Base-by-base conservation (phyloP, 2,797 vertebrate species). In the Sebastiscus tertius region DNA sequence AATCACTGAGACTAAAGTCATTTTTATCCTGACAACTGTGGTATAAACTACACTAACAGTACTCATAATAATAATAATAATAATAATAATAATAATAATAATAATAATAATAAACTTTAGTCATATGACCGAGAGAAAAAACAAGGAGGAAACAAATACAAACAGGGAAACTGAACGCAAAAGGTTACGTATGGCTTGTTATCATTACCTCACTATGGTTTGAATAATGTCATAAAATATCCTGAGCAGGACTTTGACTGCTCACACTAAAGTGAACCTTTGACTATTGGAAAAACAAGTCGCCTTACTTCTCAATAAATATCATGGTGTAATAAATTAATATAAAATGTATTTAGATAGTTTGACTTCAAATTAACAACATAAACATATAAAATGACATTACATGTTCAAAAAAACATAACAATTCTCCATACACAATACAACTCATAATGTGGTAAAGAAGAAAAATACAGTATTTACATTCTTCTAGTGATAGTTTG, bases 191-290 rank as follows among this genome's bases (percentile, higher is more conserved):
- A 61, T 5, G 36, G 26, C 26, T 20, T 68, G n/a, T 82, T 74
- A 63, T 81, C 24, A 52, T 72, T 24, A 34, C 55, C 14, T 76
- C 58, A 59, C 4, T 11, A 1, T 3, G 9, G 27, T 72, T 64
- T 7, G 34, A 61, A 64, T 85, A 36, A 85, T 10, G 65, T 71
- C 81, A 89, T 92, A 93, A 92, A 93, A 73, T 14, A 42, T 42
- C 27, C 9, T 11, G 27, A 42, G 22, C n/a, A 80, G 91, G 87
- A 93, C 89, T 89, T 91, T 92, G 93, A 87, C 82, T 84, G 31
- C 13, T 18, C 5, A 58, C 31, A 26, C 3, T 62, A 8, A 83
- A 74, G 29, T 63, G 12, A 83, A 73, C 55, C 26, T 73, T 33
- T 78, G 49, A 64, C 54, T 73, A 11, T 22, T 5, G 1, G n/a